Conservation (phyloP, 2,888 invertebrate species). For the Sceliomorpha sp. region DNA sequence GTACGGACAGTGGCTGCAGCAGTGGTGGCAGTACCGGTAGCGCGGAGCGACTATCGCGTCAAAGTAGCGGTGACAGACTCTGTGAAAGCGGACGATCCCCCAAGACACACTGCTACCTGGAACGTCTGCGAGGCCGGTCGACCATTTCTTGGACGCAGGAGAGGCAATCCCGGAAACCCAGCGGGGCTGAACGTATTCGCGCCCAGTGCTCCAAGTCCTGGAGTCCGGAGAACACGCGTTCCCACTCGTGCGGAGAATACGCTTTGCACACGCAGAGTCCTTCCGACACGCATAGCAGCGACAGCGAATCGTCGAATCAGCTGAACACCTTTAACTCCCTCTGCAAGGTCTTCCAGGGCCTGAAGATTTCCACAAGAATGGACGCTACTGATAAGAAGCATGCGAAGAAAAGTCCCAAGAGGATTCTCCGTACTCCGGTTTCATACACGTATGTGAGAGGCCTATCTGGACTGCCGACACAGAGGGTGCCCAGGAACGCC, state of each 20-base stretch:
- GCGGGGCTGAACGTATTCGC: conserved; percentile 59
- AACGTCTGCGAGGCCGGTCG: conserved; percentile 62
- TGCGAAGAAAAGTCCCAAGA: conserved; percentile 83
- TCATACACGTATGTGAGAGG: conserved; percentile 91
- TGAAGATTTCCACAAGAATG: conserved; percentile 82
- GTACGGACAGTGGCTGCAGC: conserved; percentile 80
- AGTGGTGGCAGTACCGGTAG: conserved; percentile 79
- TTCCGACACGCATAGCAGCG: conserved; percentile 80
- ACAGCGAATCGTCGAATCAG: conserved; percentile 83
- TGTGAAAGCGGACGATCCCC: conserved; percentile 61
- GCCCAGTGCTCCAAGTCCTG: conserved; percentile 71
- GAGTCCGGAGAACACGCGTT: conserved; percentile 63
- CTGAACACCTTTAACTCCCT: conserved; percentile 81
- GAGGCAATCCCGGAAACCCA: conserved; percentile 59
- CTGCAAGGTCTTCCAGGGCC: conserved; percentile 86
- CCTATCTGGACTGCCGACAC: conserved; percentile 90
- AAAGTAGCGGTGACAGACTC: conserved; percentile 66
- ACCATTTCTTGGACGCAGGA: conserved; percentile 66
- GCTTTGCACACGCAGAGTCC: conserved; percentile 70
- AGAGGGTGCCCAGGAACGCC: conserved; percentile 86
- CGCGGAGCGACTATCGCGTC: conserved; percentile 66
- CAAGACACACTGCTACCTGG: conserved; percentile 62
- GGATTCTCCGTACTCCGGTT: conserved; percentile 89
- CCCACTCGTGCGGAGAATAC: conserved; percentile 60
- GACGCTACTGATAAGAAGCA: conserved; percentile 81